Conservation (phyloP, 2,888 invertebrate genomes). For the Lycia hirtaria region DNA sequence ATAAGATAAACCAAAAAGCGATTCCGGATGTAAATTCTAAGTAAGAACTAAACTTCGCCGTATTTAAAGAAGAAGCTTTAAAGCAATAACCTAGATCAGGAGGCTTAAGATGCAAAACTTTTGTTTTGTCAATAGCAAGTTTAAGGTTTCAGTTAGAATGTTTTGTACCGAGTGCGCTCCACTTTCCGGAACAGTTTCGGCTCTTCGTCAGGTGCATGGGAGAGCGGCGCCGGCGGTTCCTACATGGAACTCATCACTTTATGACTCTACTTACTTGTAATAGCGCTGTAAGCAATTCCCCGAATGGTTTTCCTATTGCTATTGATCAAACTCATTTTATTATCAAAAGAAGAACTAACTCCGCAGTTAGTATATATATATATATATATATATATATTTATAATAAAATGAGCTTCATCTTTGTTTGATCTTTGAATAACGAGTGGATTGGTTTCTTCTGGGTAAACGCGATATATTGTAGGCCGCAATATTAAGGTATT, state of each 20-base stretch:
- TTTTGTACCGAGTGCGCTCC: conserved; percentile 53
- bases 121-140: conserved; percentile 61
- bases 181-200: conserved; percentile 54
- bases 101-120: conserved; percentile 32
- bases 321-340: too few relatives aligned
- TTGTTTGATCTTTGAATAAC: too few relatives aligned
- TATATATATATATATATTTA: too few relatives aligned
- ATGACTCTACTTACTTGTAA: background rate
- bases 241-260: too few relatives aligned
- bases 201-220: conserved; percentile 14
- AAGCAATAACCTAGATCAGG: conserved; percentile 21
- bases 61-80: conserved; percentile 5
- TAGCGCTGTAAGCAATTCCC: too few relatives aligned
- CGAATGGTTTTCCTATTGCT: too few relatives aligned
- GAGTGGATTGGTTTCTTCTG: too few relatives aligned
- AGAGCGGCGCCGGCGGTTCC: conserved; percentile 36
- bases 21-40: background rate
- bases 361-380: too few relatives aligned
- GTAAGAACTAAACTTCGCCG: background rate
- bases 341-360: too few relatives aligned
- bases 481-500: too few relatives aligned
- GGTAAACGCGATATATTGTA: too few relatives aligned
- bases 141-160: conserved; percentile 57
- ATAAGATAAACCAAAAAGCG: background rate
- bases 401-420: too few relatives aligned